These are phyloP conservation scores for Hylaea fasciaria DNA, from an alignment of 2,888 invertebrate genomes.

Conservation along the genomic window DNA sequence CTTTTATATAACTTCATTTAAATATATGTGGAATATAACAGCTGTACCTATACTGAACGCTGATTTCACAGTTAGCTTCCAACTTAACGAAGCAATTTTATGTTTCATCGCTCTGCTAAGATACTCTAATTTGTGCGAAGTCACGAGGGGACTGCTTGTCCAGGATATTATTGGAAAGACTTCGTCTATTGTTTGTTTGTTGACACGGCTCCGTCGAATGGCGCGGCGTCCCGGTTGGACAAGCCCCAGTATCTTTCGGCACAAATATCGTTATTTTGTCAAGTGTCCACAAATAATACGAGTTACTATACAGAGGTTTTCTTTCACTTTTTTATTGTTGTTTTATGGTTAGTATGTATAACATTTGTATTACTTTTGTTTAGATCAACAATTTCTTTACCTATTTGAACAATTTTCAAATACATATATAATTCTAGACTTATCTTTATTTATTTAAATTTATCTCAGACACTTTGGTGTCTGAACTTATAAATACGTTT, in stretches of 20 bases:
- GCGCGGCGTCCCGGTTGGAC: slow-evolving; percentile 7
- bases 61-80: too few species aligned
- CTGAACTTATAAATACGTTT: too few species aligned
- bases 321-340: not conserved
- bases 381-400: too few species aligned
- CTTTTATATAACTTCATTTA: too few species aligned
- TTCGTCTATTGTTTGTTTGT: slow-evolving; percentile 10
- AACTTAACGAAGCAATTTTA: too few species aligned
- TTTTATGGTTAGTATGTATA: not conserved
- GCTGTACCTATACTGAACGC: too few species aligned
- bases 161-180: slow-evolving; percentile 2
- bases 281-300: not conserved
- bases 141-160: not conserved
- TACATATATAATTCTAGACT: too few species aligned
- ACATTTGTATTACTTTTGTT: not conserved
- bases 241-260: slow-evolving; percentile 11
- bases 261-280: slow-evolving; percentile 17
- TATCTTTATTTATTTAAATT: too few species aligned
- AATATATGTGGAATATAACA: too few species aligned
- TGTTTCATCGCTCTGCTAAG: not conserved
- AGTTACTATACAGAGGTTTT: not conserved
- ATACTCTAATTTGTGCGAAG: not conserved
- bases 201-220: slow-evolving; percentile 3
- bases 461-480: too few species aligned
- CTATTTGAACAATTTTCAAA: not conserved